Percentiles rank a stretch among this genome's conserved stretches.
phyloP scores from a whole-genome alignment of 2,797 vertebrate genomes.

The Cetoscarus ocellatus region DNA sequence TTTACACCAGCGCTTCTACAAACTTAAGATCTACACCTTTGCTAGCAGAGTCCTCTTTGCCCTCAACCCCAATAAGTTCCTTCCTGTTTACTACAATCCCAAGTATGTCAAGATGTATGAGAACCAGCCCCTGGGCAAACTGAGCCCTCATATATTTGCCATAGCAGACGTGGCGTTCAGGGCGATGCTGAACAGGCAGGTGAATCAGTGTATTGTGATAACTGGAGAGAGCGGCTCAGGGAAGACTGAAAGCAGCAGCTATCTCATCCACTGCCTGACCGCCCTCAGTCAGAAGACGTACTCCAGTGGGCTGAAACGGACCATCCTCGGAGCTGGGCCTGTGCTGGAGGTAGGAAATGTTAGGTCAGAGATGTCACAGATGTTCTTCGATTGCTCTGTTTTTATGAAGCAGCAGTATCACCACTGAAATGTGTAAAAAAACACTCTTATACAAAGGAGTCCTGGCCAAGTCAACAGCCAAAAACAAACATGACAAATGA shows the following conservation, averaged over 20 bases:
- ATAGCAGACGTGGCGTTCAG: constrained; percentile 92
- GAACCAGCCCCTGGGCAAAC: constrained; percentile 91
- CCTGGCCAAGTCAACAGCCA: no score
- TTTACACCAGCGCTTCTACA: constrained; percentile 89
- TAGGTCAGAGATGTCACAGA: constrained; percentile 26
- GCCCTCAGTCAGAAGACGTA: constrained; percentile 94
- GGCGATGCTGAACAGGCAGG: constrained; percentile 88
- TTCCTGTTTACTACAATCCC: constrained; percentile 97
- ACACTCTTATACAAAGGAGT: no score
- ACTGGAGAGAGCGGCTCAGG: constrained; percentile 96
- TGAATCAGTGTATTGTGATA: constrained; percentile 94
- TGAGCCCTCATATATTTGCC: constrained; percentile 96
- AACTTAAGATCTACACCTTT: constrained; percentile 94
- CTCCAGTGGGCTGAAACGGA: constrained; percentile 90
- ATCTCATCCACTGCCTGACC: constrained; percentile 95
- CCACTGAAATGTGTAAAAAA: no score
- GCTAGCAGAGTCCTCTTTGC: constrained; percentile 93
- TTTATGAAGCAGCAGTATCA: no score
- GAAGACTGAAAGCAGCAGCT: constrained; percentile 97
- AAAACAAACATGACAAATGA: no score
- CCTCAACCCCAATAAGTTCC: constrained; percentile 95
- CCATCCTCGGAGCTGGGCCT: constrained; percentile 93
- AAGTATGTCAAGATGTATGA: constrained; percentile 96
- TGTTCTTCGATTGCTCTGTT: no score
- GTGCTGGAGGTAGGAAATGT: constrained; percentile 99